Conservation (phyloP, 2,888 invertebrate species). For the Harpalus rubripes region DNA sequence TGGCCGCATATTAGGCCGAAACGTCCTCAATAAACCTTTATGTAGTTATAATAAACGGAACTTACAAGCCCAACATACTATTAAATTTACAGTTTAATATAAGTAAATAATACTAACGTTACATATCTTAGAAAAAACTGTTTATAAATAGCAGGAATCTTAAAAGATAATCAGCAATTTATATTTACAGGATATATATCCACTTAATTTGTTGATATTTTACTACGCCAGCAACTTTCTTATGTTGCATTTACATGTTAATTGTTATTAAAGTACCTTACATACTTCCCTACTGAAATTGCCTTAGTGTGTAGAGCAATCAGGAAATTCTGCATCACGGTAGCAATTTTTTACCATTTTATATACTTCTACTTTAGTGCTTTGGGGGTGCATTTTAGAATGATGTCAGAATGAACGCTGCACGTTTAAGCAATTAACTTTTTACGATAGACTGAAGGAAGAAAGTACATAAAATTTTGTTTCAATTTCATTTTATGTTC, state of each 20-base stretch:
- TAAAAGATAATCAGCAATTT: neutral
- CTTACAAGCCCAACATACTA: no score
- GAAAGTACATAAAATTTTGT: constrained; percentile 43
- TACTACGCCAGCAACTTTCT: neutral
- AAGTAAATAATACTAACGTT: neutral
- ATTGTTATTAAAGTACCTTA: neutral
- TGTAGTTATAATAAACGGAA: no score
- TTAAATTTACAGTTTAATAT: no score
- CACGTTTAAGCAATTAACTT: constrained; percentile 44
- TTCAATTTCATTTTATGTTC: constrained; percentile 37
- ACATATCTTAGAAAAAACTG: neutral
- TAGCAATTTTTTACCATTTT: constrained; percentile 31
- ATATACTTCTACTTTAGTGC: constrained; percentile 24
- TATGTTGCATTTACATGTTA: neutral
- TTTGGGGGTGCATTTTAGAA: constrained; percentile 30
- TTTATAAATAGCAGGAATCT: neutral
- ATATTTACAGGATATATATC: neutral
- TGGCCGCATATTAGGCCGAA: no score
- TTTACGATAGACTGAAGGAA: constrained; percentile 28
- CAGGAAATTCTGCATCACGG: constrained; percentile 5
- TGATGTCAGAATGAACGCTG: constrained; percentile 40
- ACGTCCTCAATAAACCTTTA: no score
- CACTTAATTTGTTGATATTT: neutral
- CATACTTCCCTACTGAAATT: neutral
- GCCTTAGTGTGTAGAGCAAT: neutral